Evolutionary conservation across 1,140 invertebrate genomes (phyloP).

Genomic region (Procambarus virginalis): DNA sequence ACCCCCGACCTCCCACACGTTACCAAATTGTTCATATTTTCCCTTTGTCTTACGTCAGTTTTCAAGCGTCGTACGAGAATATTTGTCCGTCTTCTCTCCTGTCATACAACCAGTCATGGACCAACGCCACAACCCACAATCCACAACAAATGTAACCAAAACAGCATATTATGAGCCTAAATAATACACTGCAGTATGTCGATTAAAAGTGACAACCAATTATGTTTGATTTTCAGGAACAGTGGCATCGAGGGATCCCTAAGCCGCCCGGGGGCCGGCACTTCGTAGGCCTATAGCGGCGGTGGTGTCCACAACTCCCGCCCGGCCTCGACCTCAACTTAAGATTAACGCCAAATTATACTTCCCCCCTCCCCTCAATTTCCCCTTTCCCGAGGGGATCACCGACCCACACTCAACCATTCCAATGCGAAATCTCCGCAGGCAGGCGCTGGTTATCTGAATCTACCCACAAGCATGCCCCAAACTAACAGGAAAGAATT

Average conservation of each 20-base stretch:
- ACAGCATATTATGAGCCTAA: too few species aligned
- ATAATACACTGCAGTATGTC: too few species aligned
- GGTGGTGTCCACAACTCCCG: conserved; percentile 23
- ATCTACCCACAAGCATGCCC: too few species aligned
- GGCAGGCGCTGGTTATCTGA: too few species aligned
- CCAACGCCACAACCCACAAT: too few species aligned
- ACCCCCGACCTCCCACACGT: neutral
- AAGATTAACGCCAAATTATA: conserved; percentile 39
- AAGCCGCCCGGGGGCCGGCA: conserved; percentile 3
- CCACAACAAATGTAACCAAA: too few species aligned
- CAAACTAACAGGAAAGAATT: too few species aligned
- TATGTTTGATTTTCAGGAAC: neutral
- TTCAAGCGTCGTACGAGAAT: neutral
- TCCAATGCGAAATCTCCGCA: too few species aligned
- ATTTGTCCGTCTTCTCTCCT: too few species aligned
- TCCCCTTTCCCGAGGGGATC: neutral
- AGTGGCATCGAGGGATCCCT: conserved; percentile 16
- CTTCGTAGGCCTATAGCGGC: conserved; percentile 32
- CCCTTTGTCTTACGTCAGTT: conserved; percentile 24
- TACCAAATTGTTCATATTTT: neutral
- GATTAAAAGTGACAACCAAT: too few species aligned
- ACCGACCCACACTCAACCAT: neutral
- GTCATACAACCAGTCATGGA: too few species aligned
- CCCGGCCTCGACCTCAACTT: conserved; percentile 41
- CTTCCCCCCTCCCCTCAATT: neutral